A percentile compares a stretch with the other conserved stretches of the same genome.
These are phyloP conservation scores for Anadara kagoshimensis DNA, from an alignment of 1,140 invertebrate genomes.

Conservation along the genomic window DNA sequence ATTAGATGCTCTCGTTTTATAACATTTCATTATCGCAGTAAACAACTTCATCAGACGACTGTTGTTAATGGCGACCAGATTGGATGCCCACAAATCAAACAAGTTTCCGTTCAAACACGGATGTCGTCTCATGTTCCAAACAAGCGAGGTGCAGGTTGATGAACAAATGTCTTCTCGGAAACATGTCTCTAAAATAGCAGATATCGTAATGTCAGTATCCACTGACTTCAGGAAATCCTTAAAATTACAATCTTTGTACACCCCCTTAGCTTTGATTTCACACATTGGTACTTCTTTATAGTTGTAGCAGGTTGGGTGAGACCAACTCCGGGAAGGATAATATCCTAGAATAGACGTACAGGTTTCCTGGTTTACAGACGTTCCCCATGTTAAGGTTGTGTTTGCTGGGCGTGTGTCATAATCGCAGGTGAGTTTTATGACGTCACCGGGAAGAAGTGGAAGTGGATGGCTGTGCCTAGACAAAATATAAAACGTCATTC, in stretches of 20 bases:
- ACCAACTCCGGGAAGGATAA: constrained; percentile 37
- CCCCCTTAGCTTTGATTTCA: constrained; percentile 20
- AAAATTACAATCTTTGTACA: constrained; percentile 21
- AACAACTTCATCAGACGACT: too few relatives aligned
- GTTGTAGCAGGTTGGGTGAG: constrained; percentile 24
- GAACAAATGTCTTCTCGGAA: constrained; percentile 9
- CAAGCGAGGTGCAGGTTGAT: constrained; percentile 4
- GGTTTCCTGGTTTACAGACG: constrained; percentile 17
- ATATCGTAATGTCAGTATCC: background rate
- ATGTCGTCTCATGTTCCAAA: background rate
- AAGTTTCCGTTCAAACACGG: constrained; percentile 31
- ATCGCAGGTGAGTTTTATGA: constrained; percentile 33
- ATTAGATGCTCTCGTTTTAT: too few relatives aligned
- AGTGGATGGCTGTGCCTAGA: constrained; percentile 27
- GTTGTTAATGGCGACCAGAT: too few relatives aligned
- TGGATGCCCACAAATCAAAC: constrained; percentile 37
- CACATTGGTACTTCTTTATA: constrained; percentile 30
- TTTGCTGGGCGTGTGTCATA: constrained; percentile 21
- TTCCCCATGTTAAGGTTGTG: constrained; percentile 6
- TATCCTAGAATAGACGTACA: constrained; percentile 29
- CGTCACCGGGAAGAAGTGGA: constrained; percentile 31
- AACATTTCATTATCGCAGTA: too few relatives aligned
- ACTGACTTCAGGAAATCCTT: constrained; percentile 12
- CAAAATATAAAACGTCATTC: background rate
- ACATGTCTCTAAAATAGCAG: constrained; percentile 17